Base-by-base conservation (phyloP, 2,113 vertebrate species). In the Xiphias gladius region DNA sequence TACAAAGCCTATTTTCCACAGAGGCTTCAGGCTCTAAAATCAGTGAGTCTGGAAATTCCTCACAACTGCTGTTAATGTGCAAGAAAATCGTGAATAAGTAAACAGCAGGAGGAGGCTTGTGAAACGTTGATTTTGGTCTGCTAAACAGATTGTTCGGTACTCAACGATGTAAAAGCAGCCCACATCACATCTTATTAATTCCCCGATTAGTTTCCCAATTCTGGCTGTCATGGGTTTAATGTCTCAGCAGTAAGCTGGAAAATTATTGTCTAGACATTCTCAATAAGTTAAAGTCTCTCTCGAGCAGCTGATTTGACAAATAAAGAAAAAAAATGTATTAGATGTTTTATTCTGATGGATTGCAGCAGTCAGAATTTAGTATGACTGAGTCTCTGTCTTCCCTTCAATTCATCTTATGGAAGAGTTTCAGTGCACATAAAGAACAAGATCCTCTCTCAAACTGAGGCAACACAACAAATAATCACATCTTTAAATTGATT, bases 231-330 rank as follows among this genome's bases (percentile, higher is more conserved):
- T 64, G 80, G 76, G 32, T 80, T 65, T 85, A 90, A 82, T 89
- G 80, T 75, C 73, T 84, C 64, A 26, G 78, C 80, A 71, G 66
- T 54, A 90, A 76, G 52, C 78, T 88, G 86, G 75, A 86, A 92
- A 92, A 92, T 89, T 39, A 76, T 75, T 68, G 78, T 92, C 82
- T 86, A 88, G 85, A 91, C 86, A 26, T 70, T 69, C 67, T 79
- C 63, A 86, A 80, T 85, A 87, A 67, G 54, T 77, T 76, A 58
- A 73, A 67, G 46, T 82, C 62, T 69, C n/a, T 73, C 73, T 62
- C 28, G 2, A 28, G 22, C 32, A 14, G 16, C 61, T 62, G 20
- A 61, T 80, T 67, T 78, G 48, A 67, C 52, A 79, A 83, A 76
- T 37, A 63, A 83, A 8, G 74, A 20, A 43, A 74, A 28, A 50